Percentiles rank a stretch among this genome's conserved stretches.
Evolutionary conservation across 2,888 invertebrate species (phyloP).

Genomic region (Cheilosia urbana): DNA sequence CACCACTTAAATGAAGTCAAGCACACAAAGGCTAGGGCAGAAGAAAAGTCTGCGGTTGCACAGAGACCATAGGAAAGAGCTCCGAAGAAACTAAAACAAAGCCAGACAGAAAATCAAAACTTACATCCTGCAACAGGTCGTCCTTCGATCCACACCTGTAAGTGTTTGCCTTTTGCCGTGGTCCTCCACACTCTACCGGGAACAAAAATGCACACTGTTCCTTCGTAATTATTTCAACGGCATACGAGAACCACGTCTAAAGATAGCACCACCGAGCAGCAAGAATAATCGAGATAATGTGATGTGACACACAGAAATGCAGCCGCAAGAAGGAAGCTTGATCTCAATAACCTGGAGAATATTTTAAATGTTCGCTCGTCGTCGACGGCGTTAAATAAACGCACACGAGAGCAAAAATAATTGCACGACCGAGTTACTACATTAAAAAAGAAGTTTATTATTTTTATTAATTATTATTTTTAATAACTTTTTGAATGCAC

Average conservation of each 20-base stretch:
- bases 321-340: constrained; percentile 20
- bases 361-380: constrained; percentile 43
- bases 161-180: constrained; percentile 11
- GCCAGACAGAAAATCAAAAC: constrained; percentile 26
- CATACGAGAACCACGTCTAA: neutral
- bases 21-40: constrained; percentile 10
- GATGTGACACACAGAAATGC: constrained; percentile 32
- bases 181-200: neutral
- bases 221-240: constrained; percentile 34
- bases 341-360: constrained; percentile 52
- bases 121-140: constrained; percentile 29
- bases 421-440: constrained; percentile 17
- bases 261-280: constrained; percentile 11
- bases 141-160: constrained; percentile 33
- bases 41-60: constrained; percentile 5
- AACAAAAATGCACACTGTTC: neutral
- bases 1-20: constrained; percentile 29
- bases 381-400: constrained; percentile 1
- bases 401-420: constrained; percentile 36
- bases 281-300: constrained; percentile 10
- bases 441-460: neutral
- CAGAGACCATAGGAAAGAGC: neutral
- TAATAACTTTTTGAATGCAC: constrained; percentile 8
- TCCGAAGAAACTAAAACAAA: constrained; percentile 29
- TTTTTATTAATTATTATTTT: too few relatives aligned